These are phyloP conservation scores for Zoanthus sociatus DNA, from an alignment of 92 coral and sea anemone genomes.

Conservation along the genomic window DNA sequence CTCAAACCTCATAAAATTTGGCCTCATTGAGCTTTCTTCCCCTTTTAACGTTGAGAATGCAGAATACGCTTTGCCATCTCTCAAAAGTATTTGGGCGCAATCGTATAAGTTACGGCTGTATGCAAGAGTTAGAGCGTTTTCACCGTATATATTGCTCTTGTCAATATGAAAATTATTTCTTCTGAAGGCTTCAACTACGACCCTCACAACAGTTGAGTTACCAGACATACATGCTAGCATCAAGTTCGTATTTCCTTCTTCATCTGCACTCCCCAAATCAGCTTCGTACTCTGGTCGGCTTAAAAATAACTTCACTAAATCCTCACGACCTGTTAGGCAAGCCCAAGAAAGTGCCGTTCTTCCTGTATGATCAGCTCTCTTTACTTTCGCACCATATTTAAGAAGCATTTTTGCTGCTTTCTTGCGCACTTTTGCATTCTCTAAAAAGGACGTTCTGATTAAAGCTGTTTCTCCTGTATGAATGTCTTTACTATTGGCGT, in stretches of 20 bases:
- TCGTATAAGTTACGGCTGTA: constrained; percentile 62
- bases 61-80: constrained; percentile 67
- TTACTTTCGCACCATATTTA: constrained; percentile 83
- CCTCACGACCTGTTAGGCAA: constrained; percentile 80
- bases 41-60: constrained; percentile 10
- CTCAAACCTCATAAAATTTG: constrained; percentile 27
- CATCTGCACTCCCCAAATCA: constrained; percentile 73
- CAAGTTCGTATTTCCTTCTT: constrained; percentile 86
- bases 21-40: neutral
- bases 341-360: constrained; percentile 94
- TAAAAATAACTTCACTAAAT: constrained; percentile 76
- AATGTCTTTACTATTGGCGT: constrained; percentile 84
- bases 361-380: constrained; percentile 67
- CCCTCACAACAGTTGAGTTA: constrained; percentile 76
- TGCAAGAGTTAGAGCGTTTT: constrained; percentile 79
- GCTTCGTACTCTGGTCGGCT: constrained; percentile 77
- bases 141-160: constrained; percentile 68
- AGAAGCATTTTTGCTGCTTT: constrained; percentile 77
- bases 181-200: constrained; percentile 73
- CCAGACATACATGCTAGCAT: constrained; percentile 96
- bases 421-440: constrained; percentile 77
- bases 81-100: constrained; percentile 74
- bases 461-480: constrained; percentile 89
- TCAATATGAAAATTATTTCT: constrained; percentile 82
- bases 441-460: constrained; percentile 83